Base-by-base conservation (phyloP, 2,113 vertebrate genomes). In the Ctenodactylus gundi region DNA sequence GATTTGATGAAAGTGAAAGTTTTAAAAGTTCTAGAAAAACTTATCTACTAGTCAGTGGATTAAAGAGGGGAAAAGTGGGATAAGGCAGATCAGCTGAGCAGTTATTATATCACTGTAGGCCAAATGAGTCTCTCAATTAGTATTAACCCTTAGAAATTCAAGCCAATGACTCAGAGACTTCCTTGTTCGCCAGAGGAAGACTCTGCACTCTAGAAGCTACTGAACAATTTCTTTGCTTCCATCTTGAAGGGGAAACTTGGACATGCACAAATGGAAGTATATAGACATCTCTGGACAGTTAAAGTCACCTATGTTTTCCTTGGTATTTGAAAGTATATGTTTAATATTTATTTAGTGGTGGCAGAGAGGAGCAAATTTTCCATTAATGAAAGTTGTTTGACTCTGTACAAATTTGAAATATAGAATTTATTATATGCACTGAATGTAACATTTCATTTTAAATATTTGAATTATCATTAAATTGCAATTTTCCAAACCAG, bases 381-480 rank as follows among this genome's bases (percentile, higher is more conserved):
- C 44, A 72, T 76, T 65, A 65, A 39, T 92, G 72, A 77, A 85
- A 80, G 7, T 60, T 49, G 23, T 36, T 46, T 29, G 44, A 8
- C 4, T 80, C 65, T 34, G 65, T 72, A 77, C 86, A 92, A 83
- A 73, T 87, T 51, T 70, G 77, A 96, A 92, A 29, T 88, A 72
- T 57, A 34, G 53, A 53, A 60, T 84, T 62, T 77, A 77, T 95
- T 73, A 65, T 46, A 84, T 25, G 36, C 11, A 36, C 34, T 62
- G 51, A 55, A 53, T 25, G 7, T 41, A 81, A 34, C 6, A 70
- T 25, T 85, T 39, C 55, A 81, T 76, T 85, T 80, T 75, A 65
- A 96, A 58, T 81, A 93, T 76, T 70, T 81, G 39, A 93, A 84
- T 62, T 92, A 46, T 77, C 55, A 94, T 75, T 70, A 85, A 84